Evolutionary conservation across 2,113 vertebrate species (phyloP).

Genomic region (Gymnocephalus cernua): DNA sequence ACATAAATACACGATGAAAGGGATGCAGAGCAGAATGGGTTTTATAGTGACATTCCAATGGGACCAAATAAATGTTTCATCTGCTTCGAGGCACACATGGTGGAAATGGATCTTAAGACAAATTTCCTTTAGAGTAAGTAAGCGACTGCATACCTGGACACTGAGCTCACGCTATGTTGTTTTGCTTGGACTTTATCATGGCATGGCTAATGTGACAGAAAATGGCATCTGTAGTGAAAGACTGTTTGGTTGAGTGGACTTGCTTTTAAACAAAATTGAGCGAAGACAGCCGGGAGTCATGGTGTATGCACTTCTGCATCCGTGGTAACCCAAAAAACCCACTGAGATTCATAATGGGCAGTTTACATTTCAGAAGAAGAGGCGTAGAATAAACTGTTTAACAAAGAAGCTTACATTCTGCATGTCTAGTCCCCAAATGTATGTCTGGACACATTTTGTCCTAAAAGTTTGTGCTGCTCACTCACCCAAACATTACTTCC

Average conservation of each 20-base stretch:
- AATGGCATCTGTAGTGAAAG: slow-evolving; percentile 23
- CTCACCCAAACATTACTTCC: slow-evolving; percentile 57
- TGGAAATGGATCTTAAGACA: slow-evolving; percentile 71
- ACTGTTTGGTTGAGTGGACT: slow-evolving; percentile 8
- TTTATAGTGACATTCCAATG: slow-evolving; percentile 46
- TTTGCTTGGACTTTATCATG: slow-evolving; percentile 47
- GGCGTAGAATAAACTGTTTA: slow-evolving; percentile 64
- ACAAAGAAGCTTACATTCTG: slow-evolving; percentile 40
- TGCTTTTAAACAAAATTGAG: slow-evolving; percentile 30
- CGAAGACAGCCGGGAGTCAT: slow-evolving; percentile 14
- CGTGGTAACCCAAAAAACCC: slow-evolving; percentile 31
- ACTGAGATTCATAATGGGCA: slow-evolving; percentile 6
- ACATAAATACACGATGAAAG: slow-evolving; percentile 14
- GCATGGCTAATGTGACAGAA: slow-evolving; percentile 14
- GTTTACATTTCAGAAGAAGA: slow-evolving; percentile 62
- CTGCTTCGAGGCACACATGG: slow-evolving; percentile 54
- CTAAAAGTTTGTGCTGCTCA: slow-evolving; percentile 34
- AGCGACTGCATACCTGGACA: slow-evolving; percentile 63
- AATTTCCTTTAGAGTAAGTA: slow-evolving; percentile 69
- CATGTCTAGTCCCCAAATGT: slow-evolving; percentile 8
- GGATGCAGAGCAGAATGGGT: slow-evolving; percentile 4
- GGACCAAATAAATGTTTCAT: slow-evolving; percentile 38
- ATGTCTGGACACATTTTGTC: slow-evolving; percentile 29
- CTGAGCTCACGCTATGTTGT: slow-evolving; percentile 46
- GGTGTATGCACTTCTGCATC: slow-evolving; percentile 10